Base-by-base conservation (phyloP, 2,113 vertebrate species). In the Zosterops hypoxanthus region DNA sequence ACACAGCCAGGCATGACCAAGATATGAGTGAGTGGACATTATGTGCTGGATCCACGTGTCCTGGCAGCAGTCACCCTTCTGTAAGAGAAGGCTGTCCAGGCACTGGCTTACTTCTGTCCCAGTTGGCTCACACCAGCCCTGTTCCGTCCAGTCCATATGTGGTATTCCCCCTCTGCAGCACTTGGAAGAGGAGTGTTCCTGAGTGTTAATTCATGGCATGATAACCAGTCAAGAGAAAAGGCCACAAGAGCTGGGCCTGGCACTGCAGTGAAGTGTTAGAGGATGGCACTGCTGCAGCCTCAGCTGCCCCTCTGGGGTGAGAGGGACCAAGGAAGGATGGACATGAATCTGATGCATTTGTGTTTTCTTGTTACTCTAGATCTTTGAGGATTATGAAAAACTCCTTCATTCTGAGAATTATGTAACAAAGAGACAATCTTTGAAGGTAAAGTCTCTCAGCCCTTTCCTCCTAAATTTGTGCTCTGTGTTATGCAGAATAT, bases 341-440 rank as follows among this genome's bases (percentile, higher is more conserved):
- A 42, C 25, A 6, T n/a, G 24, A 55, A n/a, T 61, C 6, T 6
- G 25, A 63, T 84, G 39, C 20, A 52, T 42, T 47, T 88, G 25
- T 93, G 64, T 92, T 85, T 97, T 91, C 89, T 93, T 95, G 72
- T 96, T 65, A 17, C 59, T 94, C 50, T 97, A 99, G 99, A 98
- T 99, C 95, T 99, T 99, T 97, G 98, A 98, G 80, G 99, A 99
- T 96, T 99, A 99, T 88, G 99, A 99, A 98, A 99, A 99, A 96
- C 98, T 99, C 85, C 98, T 99, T 92, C 98, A 99, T 95, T 99
- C 99, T 69, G 99, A 99, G 97, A 99, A 99, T 98, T 99, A 99
- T 0, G 99, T 99, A 95, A 99, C 99, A 53, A 99, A 99, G 97
- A 98, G 99, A 93, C 99, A 99, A 95, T 99, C 99, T 76, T 97